phyloP scores from a whole-genome alignment of 2,113 vertebrate species.

The Bolborhynchus lineola region DNA sequence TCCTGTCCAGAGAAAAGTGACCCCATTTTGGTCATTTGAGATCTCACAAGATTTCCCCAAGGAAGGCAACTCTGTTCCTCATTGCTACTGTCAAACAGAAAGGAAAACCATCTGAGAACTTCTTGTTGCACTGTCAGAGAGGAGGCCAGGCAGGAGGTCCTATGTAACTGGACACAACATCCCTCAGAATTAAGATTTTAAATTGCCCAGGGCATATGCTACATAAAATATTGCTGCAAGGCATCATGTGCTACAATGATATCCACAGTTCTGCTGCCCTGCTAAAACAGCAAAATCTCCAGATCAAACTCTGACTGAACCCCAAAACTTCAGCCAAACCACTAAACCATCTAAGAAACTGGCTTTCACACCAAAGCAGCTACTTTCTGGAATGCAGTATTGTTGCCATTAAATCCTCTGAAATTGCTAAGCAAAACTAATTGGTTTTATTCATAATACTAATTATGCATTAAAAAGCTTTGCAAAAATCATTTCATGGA shows the following conservation, averaged over 20 bases:
- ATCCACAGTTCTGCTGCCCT: neutral
- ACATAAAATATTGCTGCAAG: neutral
- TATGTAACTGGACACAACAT: neutral
- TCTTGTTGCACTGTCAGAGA: neutral
- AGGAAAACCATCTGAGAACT: neutral
- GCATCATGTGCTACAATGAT: neutral
- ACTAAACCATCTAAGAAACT: neutral
- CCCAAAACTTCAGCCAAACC: neutral
- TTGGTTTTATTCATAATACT: neutral
- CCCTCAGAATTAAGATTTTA: neutral
- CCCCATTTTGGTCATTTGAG: neutral
- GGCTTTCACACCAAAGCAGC: neutral
- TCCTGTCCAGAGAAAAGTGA: neutral
- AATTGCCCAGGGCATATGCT: neutral
- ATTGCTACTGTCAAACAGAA: neutral
- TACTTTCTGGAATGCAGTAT: neutral
- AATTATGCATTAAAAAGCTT: neutral
- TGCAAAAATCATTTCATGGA: constrained; percentile 40
- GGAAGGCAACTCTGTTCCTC: neutral
- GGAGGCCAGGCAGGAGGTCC: neutral
- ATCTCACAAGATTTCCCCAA: neutral
- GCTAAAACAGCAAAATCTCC: neutral
- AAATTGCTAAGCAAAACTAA: neutral
- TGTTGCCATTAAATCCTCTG: neutral
- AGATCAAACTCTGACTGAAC: neutral